A percentile compares a stretch with the other conserved stretches of the same genome.
Conservation (phyloP, 2,797 vertebrate species). For the Pygocentrus nattereri region DNA sequence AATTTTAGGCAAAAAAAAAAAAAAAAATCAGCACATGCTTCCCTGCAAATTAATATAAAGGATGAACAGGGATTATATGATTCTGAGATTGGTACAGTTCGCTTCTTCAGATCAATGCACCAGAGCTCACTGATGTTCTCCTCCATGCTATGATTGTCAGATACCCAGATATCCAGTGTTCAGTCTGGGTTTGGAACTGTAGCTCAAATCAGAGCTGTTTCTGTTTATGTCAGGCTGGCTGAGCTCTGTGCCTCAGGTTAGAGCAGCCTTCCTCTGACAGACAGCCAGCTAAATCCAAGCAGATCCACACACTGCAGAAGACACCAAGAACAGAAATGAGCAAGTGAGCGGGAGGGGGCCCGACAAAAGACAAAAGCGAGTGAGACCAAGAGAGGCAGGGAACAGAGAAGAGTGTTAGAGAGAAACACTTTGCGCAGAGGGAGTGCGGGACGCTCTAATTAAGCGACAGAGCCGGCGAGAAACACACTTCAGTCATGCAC, state of each 20-base stretch:
- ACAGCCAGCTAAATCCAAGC: constrained; percentile 16
- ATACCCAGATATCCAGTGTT: neutral
- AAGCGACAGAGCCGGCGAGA: constrained; percentile 26
- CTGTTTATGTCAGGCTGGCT: constrained; percentile 12
- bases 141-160: neutral
- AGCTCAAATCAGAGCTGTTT: neutral
- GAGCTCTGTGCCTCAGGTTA: constrained; percentile 13
- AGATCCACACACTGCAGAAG: neutral
- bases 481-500: constrained; percentile 31
- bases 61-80: too few relatives aligned
- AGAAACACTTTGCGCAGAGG: neutral
- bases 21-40: too few relatives aligned
- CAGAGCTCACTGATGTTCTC: neutral
- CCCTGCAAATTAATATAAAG: too few relatives aligned
- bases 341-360: neutral
- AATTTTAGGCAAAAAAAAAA: too few relatives aligned
- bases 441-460: constrained; percentile 37
- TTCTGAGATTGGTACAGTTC: too few relatives aligned
- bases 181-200: neutral
- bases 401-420: constrained; percentile 35
- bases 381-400: neutral
- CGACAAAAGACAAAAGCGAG: neutral
- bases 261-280: constrained; percentile 17
- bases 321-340: neutral
- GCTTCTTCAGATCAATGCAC: too few relatives aligned